Base-by-base conservation (phyloP, 2,113 vertebrate genomes). In the Amazona guildingii region DNA sequence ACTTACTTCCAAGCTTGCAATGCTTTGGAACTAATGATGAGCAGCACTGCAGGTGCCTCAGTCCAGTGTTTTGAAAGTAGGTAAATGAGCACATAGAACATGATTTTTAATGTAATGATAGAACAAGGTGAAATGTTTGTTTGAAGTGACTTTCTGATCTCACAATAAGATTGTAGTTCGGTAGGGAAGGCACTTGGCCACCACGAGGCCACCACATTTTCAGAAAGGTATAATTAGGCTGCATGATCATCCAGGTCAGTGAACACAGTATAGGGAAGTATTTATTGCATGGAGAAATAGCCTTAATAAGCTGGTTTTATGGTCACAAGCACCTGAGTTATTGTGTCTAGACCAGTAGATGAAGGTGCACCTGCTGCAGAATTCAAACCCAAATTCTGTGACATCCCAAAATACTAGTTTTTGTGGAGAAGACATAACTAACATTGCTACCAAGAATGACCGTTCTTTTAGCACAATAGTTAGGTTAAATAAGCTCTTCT, bases 201-300 rank as follows among this genome's bases (percentile, higher is more conserved):
- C 81, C 37, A 29, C 12, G 11, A 37, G 24, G 33, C 55, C 55
- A 17, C 81, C 37, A 29, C 16, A 8, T 73, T 89, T 90, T 93
- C 57, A 68, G 83, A 57, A 81, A 70, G 64, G 57, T 93, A 12
- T 92, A 88, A 92, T 93, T 96, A 95, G 73, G 15, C 35, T 86
- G 21, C 0, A 1, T 67, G 59, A 74, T 92, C n/a, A 70, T 86
- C 83, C 75, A 90, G 85, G 83, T 94, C 93, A 77, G 24, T 81
- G 76, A 94, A 76, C 68, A 51, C 35, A 61, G 43, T 70, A 61
- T 18, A 64, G 29, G 37, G 46, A 77, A 63, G 6, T 41, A 43
- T 21, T 83, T 41, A 39, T 19, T 83, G 59, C 46, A 20, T 59
- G 19, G 48, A 74, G 72, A 86, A 94, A 55, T 59, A 73, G 68